Base-by-base conservation (phyloP, 2,113 vertebrate species). In the Cryptotis parvus region DNA sequence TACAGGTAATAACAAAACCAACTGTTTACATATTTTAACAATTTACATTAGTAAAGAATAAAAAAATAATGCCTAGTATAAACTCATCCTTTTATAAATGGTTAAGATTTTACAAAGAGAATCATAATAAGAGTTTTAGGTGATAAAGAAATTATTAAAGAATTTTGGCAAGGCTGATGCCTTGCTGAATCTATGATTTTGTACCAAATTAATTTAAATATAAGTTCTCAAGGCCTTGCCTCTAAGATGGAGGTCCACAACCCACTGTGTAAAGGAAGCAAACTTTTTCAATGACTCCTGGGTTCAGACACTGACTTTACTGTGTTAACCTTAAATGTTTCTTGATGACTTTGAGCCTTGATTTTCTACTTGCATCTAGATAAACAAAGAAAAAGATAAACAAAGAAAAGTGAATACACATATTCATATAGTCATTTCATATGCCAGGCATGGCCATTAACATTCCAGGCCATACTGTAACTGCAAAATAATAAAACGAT, bases 61-160 rank as follows among this genome's bases (percentile, higher is more conserved):
- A 76, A 9, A 52, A 14, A 84, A 82, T 27, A 79, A 11, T 88
- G 33, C 29, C 63, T 80, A 79, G 9, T 61, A 9, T 66, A 61
- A 84, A 68, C 26, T 83, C 27, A 11, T 15, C 94, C 33, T 45
- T 69, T 61, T 79, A 27, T 66, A 10, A 41, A 26, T 80, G 4
- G 83, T 93, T 87, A 89, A 79, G 70, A 31, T 61, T 91, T 94
- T 70, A 93, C 35, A 80, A 63, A 33, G 43, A 24, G 52, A 91
- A 84, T 52, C 74, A 81, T 66, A 92, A 72, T 37, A 55, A 73
- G 22, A 61, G 31, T 45, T 86, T 85, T 78, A 27, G 24, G 33
- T 77, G n/a, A 88, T 52, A 82, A 39, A 37, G 58, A 83, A 80
- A 55, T 80, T 29, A 11, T 27, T 8, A 69, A 70, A 68, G 31